These are phyloP conservation scores for Pseudorhiza aurosa DNA, from an alignment of 30 jellyfish, hydroid and myxozoan species.

Conservation along the genomic window DNA sequence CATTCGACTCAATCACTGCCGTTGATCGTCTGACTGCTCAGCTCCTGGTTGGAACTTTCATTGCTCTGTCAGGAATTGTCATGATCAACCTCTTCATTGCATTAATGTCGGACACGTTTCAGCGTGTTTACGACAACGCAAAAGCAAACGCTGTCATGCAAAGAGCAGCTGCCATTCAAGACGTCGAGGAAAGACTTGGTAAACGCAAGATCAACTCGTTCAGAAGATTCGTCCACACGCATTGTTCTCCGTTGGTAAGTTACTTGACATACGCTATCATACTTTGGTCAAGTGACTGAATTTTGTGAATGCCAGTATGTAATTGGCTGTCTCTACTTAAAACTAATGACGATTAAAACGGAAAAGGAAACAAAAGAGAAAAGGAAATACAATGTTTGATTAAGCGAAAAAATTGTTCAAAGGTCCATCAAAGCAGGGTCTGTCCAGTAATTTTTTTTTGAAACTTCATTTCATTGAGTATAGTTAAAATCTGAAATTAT, in stretches of 20 bases:
- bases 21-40: constrained; percentile 89
- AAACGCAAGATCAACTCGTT: constrained; percentile 48
- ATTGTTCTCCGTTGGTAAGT: constrained; percentile 90
- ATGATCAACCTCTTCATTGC: constrained; percentile 91
- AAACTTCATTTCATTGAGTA: too few species aligned
- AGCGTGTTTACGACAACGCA: constrained; percentile 97
- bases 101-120: constrained; percentile 96
- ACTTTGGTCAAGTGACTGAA: too few species aligned
- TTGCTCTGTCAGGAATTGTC: constrained; percentile 86
- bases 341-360: too few species aligned
- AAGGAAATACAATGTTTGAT: too few species aligned
- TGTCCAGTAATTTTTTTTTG: too few species aligned
- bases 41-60: constrained; percentile 73
- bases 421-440: too few species aligned
- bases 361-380: too few species aligned
- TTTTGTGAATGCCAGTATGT: too few species aligned
- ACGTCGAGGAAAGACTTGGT: constrained; percentile 61
- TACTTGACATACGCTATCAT: too few species aligned
- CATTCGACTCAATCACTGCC: constrained; percentile 73
- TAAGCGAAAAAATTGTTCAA: too few species aligned
- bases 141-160: constrained; percentile 96
- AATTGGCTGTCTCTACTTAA: too few species aligned
- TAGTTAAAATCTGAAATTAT: too few species aligned
- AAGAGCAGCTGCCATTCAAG: constrained; percentile 76
- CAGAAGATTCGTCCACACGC: constrained; percentile 54